These are phyloP conservation scores for Halcyon leucocephala DNA, from an alignment of 2,797 vertebrate genomes.

Conservation along the genomic window DNA sequence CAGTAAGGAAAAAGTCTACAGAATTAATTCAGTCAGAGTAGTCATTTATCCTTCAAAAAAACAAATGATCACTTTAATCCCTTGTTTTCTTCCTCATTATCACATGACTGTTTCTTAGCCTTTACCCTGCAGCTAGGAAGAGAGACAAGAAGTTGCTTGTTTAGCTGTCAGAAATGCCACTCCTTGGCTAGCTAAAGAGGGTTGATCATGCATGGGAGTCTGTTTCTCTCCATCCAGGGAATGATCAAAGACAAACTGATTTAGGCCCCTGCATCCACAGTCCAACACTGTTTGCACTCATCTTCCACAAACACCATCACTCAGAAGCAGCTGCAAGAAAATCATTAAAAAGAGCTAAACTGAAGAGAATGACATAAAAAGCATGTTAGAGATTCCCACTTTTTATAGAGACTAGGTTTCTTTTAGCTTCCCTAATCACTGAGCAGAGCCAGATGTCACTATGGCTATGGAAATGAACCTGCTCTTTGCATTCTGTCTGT, in stretches of 20 bases:
- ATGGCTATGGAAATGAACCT: background rate
- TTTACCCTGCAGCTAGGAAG: background rate
- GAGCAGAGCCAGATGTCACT: background rate
- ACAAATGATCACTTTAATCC: background rate
- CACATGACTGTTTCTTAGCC: background rate
- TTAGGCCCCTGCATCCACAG: background rate
- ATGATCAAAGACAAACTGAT: slow-evolving; percentile 21
- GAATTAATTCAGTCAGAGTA: background rate
- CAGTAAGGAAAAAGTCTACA: background rate
- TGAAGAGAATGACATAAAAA: background rate
- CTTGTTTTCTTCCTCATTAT: background rate
- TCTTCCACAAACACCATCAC: background rate
- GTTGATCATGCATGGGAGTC: background rate
- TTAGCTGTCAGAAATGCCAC: slow-evolving; percentile 13
- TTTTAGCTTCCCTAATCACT: background rate
- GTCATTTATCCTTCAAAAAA: background rate
- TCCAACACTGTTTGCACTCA: background rate
- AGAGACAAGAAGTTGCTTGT: slow-evolving; percentile 28
- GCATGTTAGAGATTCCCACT: background rate
- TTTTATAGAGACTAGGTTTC: background rate
- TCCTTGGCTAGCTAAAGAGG: background rate
- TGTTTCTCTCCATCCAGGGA: background rate
- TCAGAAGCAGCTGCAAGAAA: slow-evolving; percentile 8
- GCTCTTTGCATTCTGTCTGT: background rate
- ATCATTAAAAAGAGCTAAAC: background rate